Evolutionary conservation across 2,113 vertebrate species (phyloP), one percentile per base, ranked within the genome.

Genomic region (Dendropsophus ebraccatus): DNA sequence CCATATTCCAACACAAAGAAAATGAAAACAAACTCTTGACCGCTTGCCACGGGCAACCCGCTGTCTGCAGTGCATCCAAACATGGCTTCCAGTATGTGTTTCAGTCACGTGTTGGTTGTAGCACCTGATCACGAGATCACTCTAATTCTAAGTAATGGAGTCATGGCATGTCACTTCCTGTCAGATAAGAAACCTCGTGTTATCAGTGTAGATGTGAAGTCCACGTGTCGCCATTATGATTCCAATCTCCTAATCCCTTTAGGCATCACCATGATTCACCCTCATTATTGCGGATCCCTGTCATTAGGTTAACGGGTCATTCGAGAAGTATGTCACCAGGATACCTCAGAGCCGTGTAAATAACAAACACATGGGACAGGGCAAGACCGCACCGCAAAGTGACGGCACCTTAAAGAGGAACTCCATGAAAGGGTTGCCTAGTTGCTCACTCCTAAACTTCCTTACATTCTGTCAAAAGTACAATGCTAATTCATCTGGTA

Each of bases 231-330:
- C 21, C 32, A n/a, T 56, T 21, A n/a, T 23, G 2, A 37, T 56
- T 17, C 17, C 54, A 1, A 35, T 35, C 35, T 28, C 35, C 12
- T 21, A 4, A 25, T 47, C 11, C 60, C 79, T 28, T 49, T 3
- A 25, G 41, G 37, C 58, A n/a, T 7, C 2, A 14, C 30, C 30
- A 25, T 13, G n/a, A 58, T 41, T 37, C 23, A 30, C 37, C 37
- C 30, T 2, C 30, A 1, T 79, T 54, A 9, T 17, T 2, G 47
- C 4, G 1, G 54, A 62, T 41, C 78, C n/a, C 35, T 1, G 23
- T 81, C 60, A 47, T 81, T 81, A 65, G 45, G 41, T n/a, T 67
- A 28, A 67, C 32, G 14, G 52, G 58, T 67, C n/a, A 81, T 81
- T 65, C 28, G 30, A 52, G 13, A 32, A 65, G 37, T 25, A 47